Percentiles rank a stretch among this genome's conserved stretches.
Conservation (phyloP, 92 coral and sea anemone genomes). For the Phymanthus crucifer region DNA sequence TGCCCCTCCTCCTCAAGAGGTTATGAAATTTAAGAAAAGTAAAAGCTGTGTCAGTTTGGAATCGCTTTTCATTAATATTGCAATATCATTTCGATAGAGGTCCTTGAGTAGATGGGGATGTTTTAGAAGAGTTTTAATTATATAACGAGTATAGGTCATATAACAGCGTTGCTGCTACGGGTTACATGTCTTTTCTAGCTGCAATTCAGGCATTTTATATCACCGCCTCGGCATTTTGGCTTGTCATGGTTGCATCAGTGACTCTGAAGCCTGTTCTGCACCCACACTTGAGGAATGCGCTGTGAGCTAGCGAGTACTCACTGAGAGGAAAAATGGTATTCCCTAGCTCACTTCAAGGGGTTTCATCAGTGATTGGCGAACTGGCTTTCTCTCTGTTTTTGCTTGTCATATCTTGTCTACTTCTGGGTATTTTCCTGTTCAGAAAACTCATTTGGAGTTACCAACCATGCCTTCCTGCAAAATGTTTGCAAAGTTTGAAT, state of each 20-base stretch:
- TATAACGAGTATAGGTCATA: background rate
- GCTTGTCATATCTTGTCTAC: background rate
- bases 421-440: too few species aligned
- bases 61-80: background rate
- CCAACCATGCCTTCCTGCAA: too few species aligned
- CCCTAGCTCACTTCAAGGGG: too few species aligned
- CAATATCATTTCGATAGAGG: background rate
- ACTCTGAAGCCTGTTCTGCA: too few species aligned
- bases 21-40: too few species aligned
- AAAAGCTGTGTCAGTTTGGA: background rate
- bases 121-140: slow-evolving; percentile 6
- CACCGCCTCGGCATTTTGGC: background rate
- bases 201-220: background rate
- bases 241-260: background rate
- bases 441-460: too few species aligned
- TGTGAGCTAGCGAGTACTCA: too few species aligned
- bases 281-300: too few species aligned
- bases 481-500: background rate
- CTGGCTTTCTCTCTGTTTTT: background rate
- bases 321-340: too few species aligned
- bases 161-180: background rate
- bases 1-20: too few species aligned
- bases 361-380: too few species aligned
- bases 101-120: background rate
- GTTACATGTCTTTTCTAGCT: background rate